Evolutionary conservation across 2,113 vertebrate genomes (phyloP).

Genomic region (Stegastes partitus): DNA sequence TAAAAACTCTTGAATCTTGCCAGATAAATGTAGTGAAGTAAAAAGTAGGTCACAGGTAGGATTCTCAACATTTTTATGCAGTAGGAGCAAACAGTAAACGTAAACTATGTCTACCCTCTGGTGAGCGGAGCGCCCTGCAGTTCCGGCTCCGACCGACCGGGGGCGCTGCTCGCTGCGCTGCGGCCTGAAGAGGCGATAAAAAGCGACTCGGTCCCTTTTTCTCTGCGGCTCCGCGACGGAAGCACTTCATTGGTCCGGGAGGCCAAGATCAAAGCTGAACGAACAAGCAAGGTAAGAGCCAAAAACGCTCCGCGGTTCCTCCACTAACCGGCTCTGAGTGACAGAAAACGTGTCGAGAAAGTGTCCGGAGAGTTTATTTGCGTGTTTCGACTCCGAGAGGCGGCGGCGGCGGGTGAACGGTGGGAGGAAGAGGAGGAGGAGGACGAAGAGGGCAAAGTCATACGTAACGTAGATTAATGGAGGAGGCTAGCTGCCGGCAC

Average conservation of each 20-base stretch:
- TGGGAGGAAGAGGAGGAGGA: constrained; percentile 24
- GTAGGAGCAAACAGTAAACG: too few species aligned
- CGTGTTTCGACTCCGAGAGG: neutral
- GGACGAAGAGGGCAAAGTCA: constrained; percentile 79
- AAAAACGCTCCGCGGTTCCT: fast-evolving
- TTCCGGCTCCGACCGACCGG: neutral
- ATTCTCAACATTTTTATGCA: too few species aligned
- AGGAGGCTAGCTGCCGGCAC: constrained; percentile 18
- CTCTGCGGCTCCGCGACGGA: constrained; percentile 60
- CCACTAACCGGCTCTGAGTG: fast-evolving
- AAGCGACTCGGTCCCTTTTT: constrained; percentile 12
- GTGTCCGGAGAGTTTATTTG: neutral
- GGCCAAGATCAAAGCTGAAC: constrained; percentile 35
- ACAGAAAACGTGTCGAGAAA: fast-evolving
- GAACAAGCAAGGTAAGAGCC: constrained; percentile 69
- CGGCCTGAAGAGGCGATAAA: neutral
- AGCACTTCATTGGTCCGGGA: constrained; percentile 72
- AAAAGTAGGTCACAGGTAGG: too few species aligned
- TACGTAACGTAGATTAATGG: constrained; percentile 75
- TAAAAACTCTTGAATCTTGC: too few species aligned
- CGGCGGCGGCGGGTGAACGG: neutral
- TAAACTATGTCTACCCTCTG: too few species aligned
- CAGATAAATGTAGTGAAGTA: too few species aligned
- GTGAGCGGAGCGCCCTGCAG: neutral
- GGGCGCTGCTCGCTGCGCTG: constrained; percentile 34